Base-by-base conservation (phyloP, 2,113 vertebrate genomes). In the Hippocampus barbouri region DNA sequence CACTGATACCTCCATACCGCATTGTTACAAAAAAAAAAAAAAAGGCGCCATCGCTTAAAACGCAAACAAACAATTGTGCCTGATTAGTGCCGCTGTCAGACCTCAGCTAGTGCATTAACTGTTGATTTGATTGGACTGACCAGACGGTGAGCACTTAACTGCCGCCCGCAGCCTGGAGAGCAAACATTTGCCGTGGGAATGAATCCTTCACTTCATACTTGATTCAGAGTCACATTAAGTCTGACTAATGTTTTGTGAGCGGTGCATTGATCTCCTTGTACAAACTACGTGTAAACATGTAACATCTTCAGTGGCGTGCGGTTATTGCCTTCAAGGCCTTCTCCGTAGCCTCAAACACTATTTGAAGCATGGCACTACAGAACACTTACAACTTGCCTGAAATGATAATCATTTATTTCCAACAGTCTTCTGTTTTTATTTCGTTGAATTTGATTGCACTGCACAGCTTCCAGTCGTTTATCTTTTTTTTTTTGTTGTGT, bases 121-220 rank as follows among this genome's bases (percentile, higher is more conserved):
- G 69, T 51, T 62, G 47, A 69, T 75, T 66, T 70, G 60, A 72
- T 69, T 64, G 45, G 66, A 68, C 40, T 40, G 43, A 56, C 53
- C 47, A 76, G 66, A 69, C 65, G 67, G 53, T n/a, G 57, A 73
- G 74, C 69, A 45, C 67, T 75, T 70, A 75, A 66, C 65, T 25
- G 49, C 54, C 63, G 70, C 53, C 57, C 45, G 56, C 68, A 75
- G 40, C 66, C 57, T 64, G n/a, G 25, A 66, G 34, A 62, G 16
- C 51, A 30, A 67, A 66, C 47, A 71, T 69, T 76, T 67, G n/a
- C n/a, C 30, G 1, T 49, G 40, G 62, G 40, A 66, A 38, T 51
- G 67, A 70, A 70, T 71, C 34, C 47, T 23, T 41, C 45, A 11
- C 49, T 61, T 34, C 23, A 43, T 18, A 49, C 21, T 61, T 61